phyloP scores from a whole-genome alignment of 1,140 invertebrate species.

The Prorops nasuta region DNA sequence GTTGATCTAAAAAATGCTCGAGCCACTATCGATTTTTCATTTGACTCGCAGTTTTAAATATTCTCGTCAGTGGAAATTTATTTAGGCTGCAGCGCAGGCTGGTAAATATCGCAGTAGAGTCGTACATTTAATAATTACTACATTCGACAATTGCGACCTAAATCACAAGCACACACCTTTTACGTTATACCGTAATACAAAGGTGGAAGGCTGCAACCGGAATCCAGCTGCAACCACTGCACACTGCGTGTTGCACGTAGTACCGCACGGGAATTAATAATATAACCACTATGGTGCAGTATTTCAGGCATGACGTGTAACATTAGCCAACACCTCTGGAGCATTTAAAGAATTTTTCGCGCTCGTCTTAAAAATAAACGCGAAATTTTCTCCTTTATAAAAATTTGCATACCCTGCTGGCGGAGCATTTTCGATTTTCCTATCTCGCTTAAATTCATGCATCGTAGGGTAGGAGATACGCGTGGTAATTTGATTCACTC shows the following conservation, averaged over 20 bases:
- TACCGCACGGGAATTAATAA: constrained; percentile 26
- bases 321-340: constrained; percentile 20
- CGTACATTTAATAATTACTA: constrained; percentile 16
- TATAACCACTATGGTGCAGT: constrained; percentile 23
- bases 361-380: too few species aligned
- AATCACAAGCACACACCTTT: constrained; percentile 22
- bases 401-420: too few species aligned
- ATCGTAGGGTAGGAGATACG: too few species aligned
- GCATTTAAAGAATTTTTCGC: constrained; percentile 26
- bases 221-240: constrained; percentile 23
- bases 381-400: too few species aligned
- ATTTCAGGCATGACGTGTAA: constrained; percentile 28
- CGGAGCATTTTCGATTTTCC: too few species aligned
- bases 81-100: too few species aligned
- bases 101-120: neutral
- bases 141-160: constrained; percentile 15
- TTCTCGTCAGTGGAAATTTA: too few species aligned
- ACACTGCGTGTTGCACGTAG: constrained; percentile 24
- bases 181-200: constrained; percentile 23
- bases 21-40: too few species aligned
- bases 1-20: too few species aligned
- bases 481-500: too few species aligned
- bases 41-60: too few species aligned
- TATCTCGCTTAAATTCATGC: too few species aligned
- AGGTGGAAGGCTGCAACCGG: constrained; percentile 17